Evolutionary conservation across 1,140 invertebrate genomes (phyloP).

Genomic region (Zaprionus camerounensis): DNA sequence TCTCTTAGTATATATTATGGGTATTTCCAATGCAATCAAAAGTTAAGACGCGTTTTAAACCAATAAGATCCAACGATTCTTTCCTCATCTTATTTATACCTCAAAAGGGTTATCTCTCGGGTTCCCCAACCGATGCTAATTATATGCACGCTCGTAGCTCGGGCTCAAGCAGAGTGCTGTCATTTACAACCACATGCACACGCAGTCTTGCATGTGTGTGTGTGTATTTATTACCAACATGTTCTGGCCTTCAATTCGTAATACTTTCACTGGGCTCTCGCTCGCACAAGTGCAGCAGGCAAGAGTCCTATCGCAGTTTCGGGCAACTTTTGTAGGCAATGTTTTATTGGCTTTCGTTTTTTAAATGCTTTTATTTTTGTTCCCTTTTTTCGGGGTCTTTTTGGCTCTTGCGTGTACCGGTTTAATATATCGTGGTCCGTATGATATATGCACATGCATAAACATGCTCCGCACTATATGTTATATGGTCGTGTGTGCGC

Average conservation of each 20-base stretch:
- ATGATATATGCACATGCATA: constrained; percentile 48
- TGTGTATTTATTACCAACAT: constrained; percentile 61
- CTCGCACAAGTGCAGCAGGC: constrained; percentile 12
- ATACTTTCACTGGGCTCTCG: constrained; percentile 63
- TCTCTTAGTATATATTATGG: too few relatives aligned
- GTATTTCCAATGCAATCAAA: too few relatives aligned
- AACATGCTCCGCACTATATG: constrained; percentile 13
- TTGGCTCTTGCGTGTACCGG: constrained; percentile 60
- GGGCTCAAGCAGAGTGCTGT: background rate
- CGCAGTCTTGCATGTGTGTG: background rate
- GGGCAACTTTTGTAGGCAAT: constrained; percentile 39
- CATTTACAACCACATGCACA: constrained; percentile 6
- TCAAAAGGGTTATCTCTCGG: background rate
- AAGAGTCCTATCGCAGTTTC: constrained; percentile 13
- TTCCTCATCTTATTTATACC: background rate
- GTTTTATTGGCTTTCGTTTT: constrained; percentile 56
- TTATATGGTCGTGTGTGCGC: constrained; percentile 17
- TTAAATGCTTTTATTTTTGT: constrained; percentile 38
- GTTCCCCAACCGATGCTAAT: constrained; percentile 9
- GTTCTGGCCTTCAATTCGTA: constrained; percentile 58
- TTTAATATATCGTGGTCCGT: constrained; percentile 67
- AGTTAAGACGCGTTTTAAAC: too few relatives aligned
- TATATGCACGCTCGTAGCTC: constrained; percentile 6
- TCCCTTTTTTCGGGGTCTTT: constrained; percentile 7
- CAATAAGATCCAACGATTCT: too few relatives aligned